phyloP scores from a whole-genome alignment of 2,888 invertebrate species.

The Chironomus tentans region DNA sequence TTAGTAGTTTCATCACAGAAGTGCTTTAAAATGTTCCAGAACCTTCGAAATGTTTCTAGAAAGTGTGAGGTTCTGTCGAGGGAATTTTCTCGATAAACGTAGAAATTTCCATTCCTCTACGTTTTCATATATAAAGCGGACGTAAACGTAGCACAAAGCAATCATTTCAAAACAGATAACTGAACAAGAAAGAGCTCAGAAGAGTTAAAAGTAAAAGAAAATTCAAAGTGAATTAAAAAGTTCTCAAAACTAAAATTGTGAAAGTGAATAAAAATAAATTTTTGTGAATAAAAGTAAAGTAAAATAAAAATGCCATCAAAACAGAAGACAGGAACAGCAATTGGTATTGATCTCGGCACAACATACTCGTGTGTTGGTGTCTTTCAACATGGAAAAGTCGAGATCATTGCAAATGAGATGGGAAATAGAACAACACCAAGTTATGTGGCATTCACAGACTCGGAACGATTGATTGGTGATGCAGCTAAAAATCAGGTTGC shows the following conservation, averaged over 20 bases:
- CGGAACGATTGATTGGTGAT: slow-evolving; percentile 75
- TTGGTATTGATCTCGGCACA: slow-evolving; percentile 79
- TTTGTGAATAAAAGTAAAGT: not conserved
- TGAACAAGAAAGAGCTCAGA: not conserved
- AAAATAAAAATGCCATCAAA: not conserved
- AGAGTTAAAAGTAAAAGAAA: not conserved
- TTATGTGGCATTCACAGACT: slow-evolving; percentile 80
- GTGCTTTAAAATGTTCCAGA: not conserved
- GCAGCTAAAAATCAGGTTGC: slow-evolving; percentile 80
- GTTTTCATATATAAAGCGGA: slow-evolving; percentile 1
- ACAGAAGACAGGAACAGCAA: slow-evolving; percentile 39
- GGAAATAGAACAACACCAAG: slow-evolving; percentile 82
- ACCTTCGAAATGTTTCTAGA: not conserved
- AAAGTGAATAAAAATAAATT: not conserved
- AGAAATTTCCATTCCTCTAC: not conserved
- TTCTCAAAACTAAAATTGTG: not conserved
- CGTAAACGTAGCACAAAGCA: not conserved
- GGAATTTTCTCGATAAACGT: not conserved
- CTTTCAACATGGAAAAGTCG: slow-evolving; percentile 73
- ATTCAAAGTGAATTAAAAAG: not conserved
- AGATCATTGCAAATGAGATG: slow-evolving; percentile 81
- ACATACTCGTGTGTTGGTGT: slow-evolving; percentile 82
- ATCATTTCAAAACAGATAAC: not conserved
- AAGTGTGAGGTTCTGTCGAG: not conserved
- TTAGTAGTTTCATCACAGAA: too few species aligned